These are phyloP conservation scores for Aotus griseimembra DNA, from an alignment of 2,797 vertebrate species.

Conservation along the genomic window DNA sequence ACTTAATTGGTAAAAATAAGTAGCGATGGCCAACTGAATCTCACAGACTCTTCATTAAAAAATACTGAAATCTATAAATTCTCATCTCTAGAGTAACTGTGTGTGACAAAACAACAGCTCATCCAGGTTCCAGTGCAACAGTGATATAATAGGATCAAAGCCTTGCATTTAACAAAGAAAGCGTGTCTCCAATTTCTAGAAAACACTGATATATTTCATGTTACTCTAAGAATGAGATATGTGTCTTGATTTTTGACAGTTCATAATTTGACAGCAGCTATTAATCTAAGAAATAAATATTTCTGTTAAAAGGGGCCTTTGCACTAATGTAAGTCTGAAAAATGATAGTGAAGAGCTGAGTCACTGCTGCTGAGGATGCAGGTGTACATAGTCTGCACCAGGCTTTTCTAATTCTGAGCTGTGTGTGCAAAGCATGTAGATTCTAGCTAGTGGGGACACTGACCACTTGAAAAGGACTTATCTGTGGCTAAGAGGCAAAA, in stretches of 20 bases:
- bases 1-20: conserved; percentile 38
- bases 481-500: not conserved
- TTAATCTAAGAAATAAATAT: not conserved
- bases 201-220: not conserved
- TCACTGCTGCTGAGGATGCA: not conserved
- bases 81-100: not conserved
- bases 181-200: not conserved
- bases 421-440: not conserved
- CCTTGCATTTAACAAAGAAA: not conserved
- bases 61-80: not conserved
- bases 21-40: not conserved
- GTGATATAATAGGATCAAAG: not conserved
- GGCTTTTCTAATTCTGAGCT: not conserved
- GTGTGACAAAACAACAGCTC: not conserved
- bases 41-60: not conserved
- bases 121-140: not conserved
- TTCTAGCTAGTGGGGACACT: not conserved
- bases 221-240: not conserved
- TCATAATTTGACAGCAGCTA: not conserved
- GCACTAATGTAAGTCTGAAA: not conserved
- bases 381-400: not conserved
- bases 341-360: not conserved
- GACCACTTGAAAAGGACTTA: not conserved
- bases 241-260: conserved; percentile 21
- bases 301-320: not conserved